These are phyloP conservation scores for Falco columbarius DNA, from an alignment of 2,797 vertebrate species.

Conservation along the genomic window DNA sequence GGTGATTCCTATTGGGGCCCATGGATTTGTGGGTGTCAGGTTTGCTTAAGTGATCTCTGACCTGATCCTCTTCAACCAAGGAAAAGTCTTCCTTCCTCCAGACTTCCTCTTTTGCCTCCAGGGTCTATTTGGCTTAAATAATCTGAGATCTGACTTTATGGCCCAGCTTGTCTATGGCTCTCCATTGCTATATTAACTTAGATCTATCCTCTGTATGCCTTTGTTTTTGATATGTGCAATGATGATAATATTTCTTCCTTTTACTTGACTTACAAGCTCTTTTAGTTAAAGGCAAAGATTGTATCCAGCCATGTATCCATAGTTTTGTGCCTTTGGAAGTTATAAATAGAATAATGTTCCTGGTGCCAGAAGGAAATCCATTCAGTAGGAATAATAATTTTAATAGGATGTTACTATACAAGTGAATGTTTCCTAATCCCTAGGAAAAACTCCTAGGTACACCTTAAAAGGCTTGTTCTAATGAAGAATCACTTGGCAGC, in stretches of 20 bases:
- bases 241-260: background rate
- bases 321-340: background rate
- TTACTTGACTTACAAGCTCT: background rate
- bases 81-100: too few species aligned
- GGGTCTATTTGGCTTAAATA: background rate
- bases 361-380: background rate
- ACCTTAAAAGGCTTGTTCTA: background rate
- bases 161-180: background rate
- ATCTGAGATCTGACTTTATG: background rate
- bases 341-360: background rate
- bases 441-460: background rate
- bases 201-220: background rate
- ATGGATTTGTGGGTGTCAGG: too few species aligned
- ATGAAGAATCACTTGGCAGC: slow-evolving; percentile 17
- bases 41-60: too few species aligned
- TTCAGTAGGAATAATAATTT: background rate
- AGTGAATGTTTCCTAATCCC: background rate
- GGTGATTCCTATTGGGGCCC: too few species aligned
- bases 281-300: background rate
- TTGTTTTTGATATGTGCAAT: background rate
- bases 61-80: too few species aligned
- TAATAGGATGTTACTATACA: background rate
- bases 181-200: background rate
- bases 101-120: too few species aligned
- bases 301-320: background rate